Conservation (phyloP, 2,888 invertebrate genomes). For the Nomada fucata region DNA sequence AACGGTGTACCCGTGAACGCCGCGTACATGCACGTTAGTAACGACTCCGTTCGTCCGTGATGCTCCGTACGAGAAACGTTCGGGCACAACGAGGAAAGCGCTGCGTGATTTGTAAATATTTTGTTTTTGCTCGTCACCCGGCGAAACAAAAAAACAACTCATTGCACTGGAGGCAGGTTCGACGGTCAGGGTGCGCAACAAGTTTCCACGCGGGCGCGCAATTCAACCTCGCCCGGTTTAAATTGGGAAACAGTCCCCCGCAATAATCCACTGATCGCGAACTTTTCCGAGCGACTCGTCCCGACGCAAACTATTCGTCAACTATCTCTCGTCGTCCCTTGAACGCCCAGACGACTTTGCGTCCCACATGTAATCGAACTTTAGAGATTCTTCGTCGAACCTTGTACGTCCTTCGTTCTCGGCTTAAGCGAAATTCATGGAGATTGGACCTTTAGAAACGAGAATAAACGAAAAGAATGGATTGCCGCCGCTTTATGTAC, state of each 20-base stretch:
- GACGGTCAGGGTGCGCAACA: slow-evolving; percentile 43
- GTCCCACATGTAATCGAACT: no score
- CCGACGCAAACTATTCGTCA: neutral
- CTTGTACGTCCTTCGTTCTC: neutral
- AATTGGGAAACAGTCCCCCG: slow-evolving; percentile 7
- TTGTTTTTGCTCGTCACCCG: neutral
- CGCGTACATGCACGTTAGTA: no score
- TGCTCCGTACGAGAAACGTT: neutral
- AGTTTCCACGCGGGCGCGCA: slow-evolving; percentile 27
- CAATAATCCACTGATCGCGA: neutral
- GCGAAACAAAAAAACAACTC: slow-evolving; percentile 4
- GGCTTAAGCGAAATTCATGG: neutral
- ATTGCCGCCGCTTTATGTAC: slow-evolving; percentile 12
- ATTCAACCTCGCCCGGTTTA: slow-evolving; percentile 12
- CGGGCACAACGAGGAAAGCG: neutral
- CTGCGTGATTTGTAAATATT: slow-evolving; percentile 7
- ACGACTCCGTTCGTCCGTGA: neutral
- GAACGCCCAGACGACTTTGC: no score
- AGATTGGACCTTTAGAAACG: neutral
- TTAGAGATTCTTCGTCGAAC: no score
- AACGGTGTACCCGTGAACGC: slow-evolving; percentile 9
- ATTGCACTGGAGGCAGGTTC: slow-evolving; percentile 1
- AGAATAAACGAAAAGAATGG: slow-evolving; percentile 7
- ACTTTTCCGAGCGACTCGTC: neutral
- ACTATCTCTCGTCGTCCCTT: no score